These are phyloP conservation scores for Chaetorhynchus papuensis DNA, from an alignment of 2,113 vertebrate species.

Conservation along the genomic window DNA sequence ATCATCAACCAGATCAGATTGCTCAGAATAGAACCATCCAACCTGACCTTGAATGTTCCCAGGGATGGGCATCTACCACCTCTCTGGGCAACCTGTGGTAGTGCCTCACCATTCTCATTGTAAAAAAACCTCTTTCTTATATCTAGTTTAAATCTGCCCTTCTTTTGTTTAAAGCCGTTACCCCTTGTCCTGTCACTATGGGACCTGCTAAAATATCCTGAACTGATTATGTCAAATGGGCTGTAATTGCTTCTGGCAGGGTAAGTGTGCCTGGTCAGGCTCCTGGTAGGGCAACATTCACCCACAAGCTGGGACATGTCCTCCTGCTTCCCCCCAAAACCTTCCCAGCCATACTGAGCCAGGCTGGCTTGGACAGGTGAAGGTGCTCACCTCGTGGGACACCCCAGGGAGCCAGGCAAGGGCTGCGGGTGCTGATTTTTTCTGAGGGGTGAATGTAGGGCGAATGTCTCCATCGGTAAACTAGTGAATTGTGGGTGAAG, in stretches of 20 bases:
- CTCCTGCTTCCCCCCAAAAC: not conserved
- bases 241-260: not conserved
- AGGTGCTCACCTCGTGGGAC: not conserved
- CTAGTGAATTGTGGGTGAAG: not conserved
- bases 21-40: not conserved
- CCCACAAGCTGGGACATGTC: rapidly evolving
- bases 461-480: rapidly evolving
- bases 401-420: not conserved
- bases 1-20: not conserved
- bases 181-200: not conserved
- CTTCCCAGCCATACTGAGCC: not conserved
- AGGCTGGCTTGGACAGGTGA: not conserved
- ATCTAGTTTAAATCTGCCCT: not conserved
- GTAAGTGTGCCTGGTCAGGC: not conserved
- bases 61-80: not conserved
- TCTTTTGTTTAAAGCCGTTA: not conserved
- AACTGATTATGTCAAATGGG: rapidly evolving
- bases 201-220: not conserved
- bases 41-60: not conserved
- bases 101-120: not conserved
- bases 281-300: not conserved
- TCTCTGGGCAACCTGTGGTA: not conserved
- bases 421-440: not conserved
- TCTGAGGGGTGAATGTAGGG: not conserved
- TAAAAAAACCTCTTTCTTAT: not conserved